phyloP scores from a whole-genome alignment of 1,140 invertebrate species.

The Caenorhabditis inopinata region DNA sequence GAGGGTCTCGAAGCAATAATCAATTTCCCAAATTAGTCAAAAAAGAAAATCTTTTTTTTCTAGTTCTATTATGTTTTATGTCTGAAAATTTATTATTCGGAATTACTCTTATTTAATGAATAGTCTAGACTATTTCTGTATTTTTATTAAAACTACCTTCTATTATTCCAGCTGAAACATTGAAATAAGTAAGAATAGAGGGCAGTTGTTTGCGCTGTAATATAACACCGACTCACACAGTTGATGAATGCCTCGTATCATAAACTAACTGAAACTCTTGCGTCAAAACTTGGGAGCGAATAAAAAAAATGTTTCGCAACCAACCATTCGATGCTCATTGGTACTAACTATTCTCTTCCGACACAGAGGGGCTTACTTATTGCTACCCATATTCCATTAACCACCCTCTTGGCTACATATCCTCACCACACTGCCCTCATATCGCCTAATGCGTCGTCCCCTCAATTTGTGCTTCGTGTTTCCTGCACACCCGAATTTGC shows the following conservation, averaged over 20 bases:
- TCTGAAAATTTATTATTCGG: too few relatives aligned
- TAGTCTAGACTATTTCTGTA: too few relatives aligned
- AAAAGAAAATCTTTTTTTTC: too few relatives aligned
- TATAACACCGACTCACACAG: not conserved
- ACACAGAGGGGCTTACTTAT: not conserved
- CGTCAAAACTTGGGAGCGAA: not conserved
- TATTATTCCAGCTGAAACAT: too few relatives aligned
- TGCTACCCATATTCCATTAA: not conserved
- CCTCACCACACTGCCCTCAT: not conserved
- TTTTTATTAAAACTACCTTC: too few relatives aligned
- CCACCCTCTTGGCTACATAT: too few relatives aligned
- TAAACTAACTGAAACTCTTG: not conserved
- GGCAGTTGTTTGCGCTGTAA: not conserved
- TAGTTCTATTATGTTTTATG: too few relatives aligned
- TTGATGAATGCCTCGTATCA: not conserved
- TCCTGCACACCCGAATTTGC: slow-evolving; percentile 19
- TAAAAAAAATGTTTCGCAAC: not conserved
- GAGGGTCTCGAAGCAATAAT: too few relatives aligned
- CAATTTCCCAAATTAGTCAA: too few relatives aligned
- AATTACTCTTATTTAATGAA: too few relatives aligned
- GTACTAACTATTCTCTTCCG: not conserved
- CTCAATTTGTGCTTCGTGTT: not conserved
- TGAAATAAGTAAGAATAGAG: not conserved
- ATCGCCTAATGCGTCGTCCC: slow-evolving; percentile 13
- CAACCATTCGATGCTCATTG: not conserved